phyloP scores from a whole-genome alignment of 2,797 vertebrate genomes.

The Momotus momota region DNA sequence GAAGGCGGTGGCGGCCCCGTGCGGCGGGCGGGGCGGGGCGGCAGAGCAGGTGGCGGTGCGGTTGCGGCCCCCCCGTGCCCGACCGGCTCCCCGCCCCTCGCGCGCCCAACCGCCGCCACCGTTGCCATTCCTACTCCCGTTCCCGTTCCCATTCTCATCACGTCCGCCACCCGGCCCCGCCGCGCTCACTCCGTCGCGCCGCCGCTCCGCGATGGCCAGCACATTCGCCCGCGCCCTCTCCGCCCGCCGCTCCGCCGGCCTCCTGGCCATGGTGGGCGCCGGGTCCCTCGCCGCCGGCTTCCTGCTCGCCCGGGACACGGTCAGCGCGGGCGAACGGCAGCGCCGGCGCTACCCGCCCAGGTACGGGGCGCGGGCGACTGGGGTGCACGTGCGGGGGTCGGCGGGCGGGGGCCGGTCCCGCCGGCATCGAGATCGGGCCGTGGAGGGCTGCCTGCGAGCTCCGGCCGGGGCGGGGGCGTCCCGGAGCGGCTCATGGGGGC shows the following conservation, averaged over 20 bases:
- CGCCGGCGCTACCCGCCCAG: slow-evolving; percentile 92
- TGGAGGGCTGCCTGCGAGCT: neutral
- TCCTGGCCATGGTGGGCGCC: slow-evolving; percentile 89
- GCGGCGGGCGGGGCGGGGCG: neutral
- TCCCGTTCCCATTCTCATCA: slow-evolving; percentile 31
- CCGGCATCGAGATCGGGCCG: neutral
- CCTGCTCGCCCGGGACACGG: slow-evolving; percentile 85
- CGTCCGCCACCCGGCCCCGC: slow-evolving; percentile 13
- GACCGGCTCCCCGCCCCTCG: neutral
- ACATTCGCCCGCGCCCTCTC: slow-evolving; percentile 87
- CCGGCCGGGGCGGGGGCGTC: neutral
- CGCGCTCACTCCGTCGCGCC: neutral
- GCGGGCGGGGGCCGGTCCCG: neutral
- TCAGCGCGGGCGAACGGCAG: slow-evolving; percentile 81
- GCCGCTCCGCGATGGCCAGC: slow-evolving; percentile 84
- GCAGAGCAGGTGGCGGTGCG: neutral
- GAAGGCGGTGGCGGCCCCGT: neutral
- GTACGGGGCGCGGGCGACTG: slow-evolving; percentile 72
- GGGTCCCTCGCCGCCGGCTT: slow-evolving; percentile 88
- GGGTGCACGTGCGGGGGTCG: neutral
- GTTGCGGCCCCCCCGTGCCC: neutral
- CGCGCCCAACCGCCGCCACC: neutral
- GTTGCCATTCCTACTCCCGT: neutral
- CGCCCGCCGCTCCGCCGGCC: slow-evolving; percentile 79
- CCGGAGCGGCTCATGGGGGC: neutral